Evolutionary conservation across 2,888 invertebrate species (phyloP), one percentile per base, ranked within the genome.

Genomic region (Iselma pallidipennis): DNA sequence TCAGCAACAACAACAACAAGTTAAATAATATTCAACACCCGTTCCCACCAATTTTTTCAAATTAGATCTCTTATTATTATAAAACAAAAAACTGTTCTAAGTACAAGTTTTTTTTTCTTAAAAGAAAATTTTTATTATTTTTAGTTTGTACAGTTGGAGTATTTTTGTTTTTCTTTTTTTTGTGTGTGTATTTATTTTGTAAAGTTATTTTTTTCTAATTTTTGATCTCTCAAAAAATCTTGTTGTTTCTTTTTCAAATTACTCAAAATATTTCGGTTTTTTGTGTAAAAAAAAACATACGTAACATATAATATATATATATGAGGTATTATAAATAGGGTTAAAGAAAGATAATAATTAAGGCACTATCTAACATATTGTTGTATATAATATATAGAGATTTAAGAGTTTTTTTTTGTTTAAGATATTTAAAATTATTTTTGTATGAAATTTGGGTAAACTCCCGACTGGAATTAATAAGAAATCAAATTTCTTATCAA

Each of bases 161-260:
- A 68, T 42, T 31, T 42, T 21, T 61, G 61, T 68, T 67, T 63
- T 67, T 62, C 65, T 65, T 68, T 67, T 70, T 42, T 21, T 21
- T 5, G n/a, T n/a, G n/a, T n/a, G n/a, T n/a, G n/a, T 23, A 45
- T 45, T 66, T 63, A 58, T 65, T 64, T 63, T 60, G 64, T 68
- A 63, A 68, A 66, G 60, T 73, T 74, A 73, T 75, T 74, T 74
- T 72, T 69, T 75, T 73, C 74, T 76, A 74, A 73, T 73, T 72
- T 73, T 69, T 71, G 71, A 71, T 67, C 65, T 67, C 67, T 63
- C 57, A 67, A 66, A 67, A 60, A 59, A 55, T 56, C 58, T 49
- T 45, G 45, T 21, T 45, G 45, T 45, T 23, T 45, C 16, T 16
- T n/a, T 21, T 45, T 23, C 23, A 45, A 56, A 58, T 61, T 49